Conservation (phyloP, 2,888 invertebrate genomes). For the Noctua pronuba region DNA sequence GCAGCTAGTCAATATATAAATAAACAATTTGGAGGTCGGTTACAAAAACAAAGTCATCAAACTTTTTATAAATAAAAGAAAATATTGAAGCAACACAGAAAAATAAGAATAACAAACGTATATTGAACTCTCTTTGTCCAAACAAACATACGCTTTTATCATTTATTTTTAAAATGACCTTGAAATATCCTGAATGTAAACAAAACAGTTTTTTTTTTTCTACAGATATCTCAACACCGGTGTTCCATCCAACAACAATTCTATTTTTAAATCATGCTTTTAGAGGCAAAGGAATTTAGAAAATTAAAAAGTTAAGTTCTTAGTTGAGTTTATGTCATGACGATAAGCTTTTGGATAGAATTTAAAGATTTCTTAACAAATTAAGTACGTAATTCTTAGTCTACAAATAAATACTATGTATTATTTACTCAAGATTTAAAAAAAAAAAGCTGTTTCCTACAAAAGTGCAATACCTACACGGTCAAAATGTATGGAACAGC, state of each 20-base stretch:
- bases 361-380: neutral
- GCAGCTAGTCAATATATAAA: too few relatives aligned
- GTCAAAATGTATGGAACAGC: too few relatives aligned
- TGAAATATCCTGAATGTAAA: slow-evolving; percentile 26
- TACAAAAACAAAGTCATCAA: slow-evolving; percentile 26
- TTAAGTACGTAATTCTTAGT: neutral
- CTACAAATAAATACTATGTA: neutral
- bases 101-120: slow-evolving; percentile 36
- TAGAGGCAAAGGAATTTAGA: neutral
- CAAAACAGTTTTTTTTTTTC: slow-evolving; percentile 3
- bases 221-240: neutral
- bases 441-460: too few relatives aligned
- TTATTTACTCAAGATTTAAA: too few relatives aligned
- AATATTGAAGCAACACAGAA: slow-evolving; percentile 25
- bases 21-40: neutral
- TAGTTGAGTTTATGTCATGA: neutral
- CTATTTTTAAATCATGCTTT: neutral
- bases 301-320: neutral
- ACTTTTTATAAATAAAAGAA: neutral
- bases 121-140: slow-evolving; percentile 51
- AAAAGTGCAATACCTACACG: too few relatives aligned
- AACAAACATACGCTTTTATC: slow-evolving; percentile 10
- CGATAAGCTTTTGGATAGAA: neutral
- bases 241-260: neutral
- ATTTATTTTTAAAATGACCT: slow-evolving; percentile 47